Evolutionary conservation across 2,797 vertebrate genomes (phyloP).

Genomic region (Naso thynnoides): DNA sequence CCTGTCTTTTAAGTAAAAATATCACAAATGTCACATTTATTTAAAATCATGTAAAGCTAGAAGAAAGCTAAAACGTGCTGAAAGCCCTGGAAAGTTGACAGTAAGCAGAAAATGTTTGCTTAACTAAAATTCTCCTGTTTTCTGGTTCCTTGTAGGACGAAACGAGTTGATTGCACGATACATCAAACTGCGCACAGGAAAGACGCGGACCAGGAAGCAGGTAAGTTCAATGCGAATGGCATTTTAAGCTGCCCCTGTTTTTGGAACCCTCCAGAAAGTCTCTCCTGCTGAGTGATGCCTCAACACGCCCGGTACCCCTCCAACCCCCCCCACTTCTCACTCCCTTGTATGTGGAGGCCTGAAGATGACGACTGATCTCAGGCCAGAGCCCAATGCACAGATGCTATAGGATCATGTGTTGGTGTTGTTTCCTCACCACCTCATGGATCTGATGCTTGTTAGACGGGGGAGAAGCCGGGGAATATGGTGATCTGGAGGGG

Average conservation of each 20-base stretch:
- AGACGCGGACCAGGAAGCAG: conserved; percentile 92
- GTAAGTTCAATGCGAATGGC: conserved; percentile 73
- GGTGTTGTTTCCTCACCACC: conserved; percentile 81
- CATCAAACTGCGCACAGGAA: conserved; percentile 92
- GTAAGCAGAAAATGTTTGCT: neutral
- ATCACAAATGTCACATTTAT: neutral
- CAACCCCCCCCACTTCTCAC: neutral
- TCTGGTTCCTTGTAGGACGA: conserved; percentile 79
- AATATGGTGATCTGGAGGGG: conserved; percentile 56
- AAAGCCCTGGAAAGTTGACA: neutral
- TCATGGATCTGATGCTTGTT: conserved; percentile 78
- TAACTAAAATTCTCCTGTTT: neutral
- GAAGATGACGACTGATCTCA: conserved; percentile 80
- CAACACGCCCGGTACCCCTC: conserved; percentile 27
- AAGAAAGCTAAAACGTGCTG: neutral
- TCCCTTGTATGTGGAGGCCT: conserved; percentile 26
- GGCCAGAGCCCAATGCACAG: conserved; percentile 72
- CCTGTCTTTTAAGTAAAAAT: neutral
- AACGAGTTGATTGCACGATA: conserved; percentile 92
- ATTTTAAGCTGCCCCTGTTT: conserved; percentile 65
- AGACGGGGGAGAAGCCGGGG: conserved; percentile 73
- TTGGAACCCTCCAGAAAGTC: conserved; percentile 57
- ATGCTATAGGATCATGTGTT: conserved; percentile 84
- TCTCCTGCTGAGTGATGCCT: conserved; percentile 69
- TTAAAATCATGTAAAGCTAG: neutral